Base-by-base conservation (phyloP, 2,888 invertebrate species). In the Pammene fasciana region DNA sequence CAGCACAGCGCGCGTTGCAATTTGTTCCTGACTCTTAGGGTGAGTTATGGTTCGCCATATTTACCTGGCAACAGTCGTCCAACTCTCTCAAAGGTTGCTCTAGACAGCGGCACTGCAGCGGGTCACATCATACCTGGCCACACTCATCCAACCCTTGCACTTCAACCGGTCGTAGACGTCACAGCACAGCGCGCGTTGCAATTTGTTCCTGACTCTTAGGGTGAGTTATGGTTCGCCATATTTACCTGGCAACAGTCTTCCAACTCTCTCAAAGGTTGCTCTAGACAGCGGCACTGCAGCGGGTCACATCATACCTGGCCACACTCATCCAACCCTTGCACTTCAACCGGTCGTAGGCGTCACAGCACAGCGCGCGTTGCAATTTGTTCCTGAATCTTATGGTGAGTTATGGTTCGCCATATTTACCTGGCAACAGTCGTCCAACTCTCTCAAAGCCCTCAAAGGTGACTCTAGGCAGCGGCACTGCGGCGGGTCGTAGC, bases 31-130 rank as follows among this genome's bases (percentile, higher is more conserved):
- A n/a, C n/a, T n/a, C n/a, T n/a, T n/a, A n/a, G n/a, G n/a, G n/a
- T n/a, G n/a, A n/a, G n/a, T n/a, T n/a, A n/a, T 26, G 26, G 26
- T n/a, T 6, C 36, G 4, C 26, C 2, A 3, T 26, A 26, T 26
- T 45, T 72, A 89, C 90, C 89, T 90, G 88, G 74, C 90, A 41
- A 38, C 16, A 54, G 11, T 64, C 43, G 26, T 66, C 13, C 34
- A 50, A 54, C 5, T 46, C 87, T 80, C 71, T 50, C 16, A 87
- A 75, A 73, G 81, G 79, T 14, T 80, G 80, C 78, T 89, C 82
- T 54, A 85, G 83, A 73, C 93, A 94, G 82, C 90, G 38, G 38
- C 7, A 90, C 52, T 90, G 90, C 75, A 91, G 84, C 72, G 87
- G 87, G 73, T 90, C 90, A 87, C 92, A 91, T 6, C 6, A 38